A percentile compares a stretch with the other conserved stretches of the same genome.
Evolutionary conservation across 64 coral and sea anemone genomes (phyloP).

Genomic region (Actinia tenebrosa): DNA sequence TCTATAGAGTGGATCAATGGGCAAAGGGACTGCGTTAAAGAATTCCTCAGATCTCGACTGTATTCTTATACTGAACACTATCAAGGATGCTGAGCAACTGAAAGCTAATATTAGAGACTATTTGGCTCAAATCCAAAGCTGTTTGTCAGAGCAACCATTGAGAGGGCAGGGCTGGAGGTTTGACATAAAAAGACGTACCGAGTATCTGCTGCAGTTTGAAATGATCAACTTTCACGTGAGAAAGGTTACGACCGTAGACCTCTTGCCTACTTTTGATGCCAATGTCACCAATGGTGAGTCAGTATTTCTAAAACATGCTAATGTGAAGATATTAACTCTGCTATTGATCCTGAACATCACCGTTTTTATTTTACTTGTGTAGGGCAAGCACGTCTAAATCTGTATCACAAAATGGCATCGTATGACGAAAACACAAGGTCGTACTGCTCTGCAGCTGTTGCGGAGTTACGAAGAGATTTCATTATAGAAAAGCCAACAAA

Average conservation of each 20-base stretch:
- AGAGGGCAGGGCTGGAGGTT: background rate
- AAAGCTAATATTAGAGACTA: background rate
- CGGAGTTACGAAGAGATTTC: background rate
- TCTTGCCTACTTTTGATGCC: background rate
- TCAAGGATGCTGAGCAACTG: background rate
- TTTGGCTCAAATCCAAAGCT: background rate
- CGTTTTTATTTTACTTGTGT: background rate
- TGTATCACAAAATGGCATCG: background rate
- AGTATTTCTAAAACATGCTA: background rate
- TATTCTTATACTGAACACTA: background rate
- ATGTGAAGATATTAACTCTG: no score
- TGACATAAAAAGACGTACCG: background rate
- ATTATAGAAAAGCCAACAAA: background rate
- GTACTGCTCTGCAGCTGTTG: background rate
- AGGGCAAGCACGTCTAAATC: background rate
- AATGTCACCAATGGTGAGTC: background rate
- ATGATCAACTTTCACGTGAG: background rate
- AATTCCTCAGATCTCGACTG: slow-evolving; percentile 14
- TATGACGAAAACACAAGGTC: background rate
- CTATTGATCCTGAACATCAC: no score
- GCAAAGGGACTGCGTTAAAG: background rate
- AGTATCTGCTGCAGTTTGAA: background rate
- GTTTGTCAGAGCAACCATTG: background rate
- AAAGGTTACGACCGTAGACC: background rate
- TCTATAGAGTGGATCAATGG: slow-evolving; percentile 4